Conservation (phyloP, 1,140 invertebrate genomes). For the Aphidius ervi region DNA sequence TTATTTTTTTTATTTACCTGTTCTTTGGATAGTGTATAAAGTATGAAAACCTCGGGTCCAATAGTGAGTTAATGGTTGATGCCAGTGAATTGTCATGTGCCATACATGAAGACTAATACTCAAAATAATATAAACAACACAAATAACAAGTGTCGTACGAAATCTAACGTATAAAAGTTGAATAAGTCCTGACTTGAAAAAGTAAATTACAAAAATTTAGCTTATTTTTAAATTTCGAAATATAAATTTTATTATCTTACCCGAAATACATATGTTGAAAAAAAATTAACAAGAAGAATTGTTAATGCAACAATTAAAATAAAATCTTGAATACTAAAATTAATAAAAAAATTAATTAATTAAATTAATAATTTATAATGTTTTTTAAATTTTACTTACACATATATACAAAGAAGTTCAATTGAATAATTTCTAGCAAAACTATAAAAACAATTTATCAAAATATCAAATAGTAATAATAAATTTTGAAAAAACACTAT, state of each 20-base stretch:
- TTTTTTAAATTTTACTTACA: constrained; percentile 35
- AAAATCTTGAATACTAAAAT: constrained; percentile 64
- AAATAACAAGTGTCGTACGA: constrained; percentile 56
- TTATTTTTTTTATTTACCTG: constrained; percentile 46
- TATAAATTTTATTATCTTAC: constrained; percentile 45
- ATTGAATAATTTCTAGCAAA: constrained; percentile 40
- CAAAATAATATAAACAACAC: constrained; percentile 56
- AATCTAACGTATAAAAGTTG: constrained; percentile 64
- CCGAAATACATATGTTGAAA: constrained; percentile 71
- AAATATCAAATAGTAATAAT: constrained; percentile 45
- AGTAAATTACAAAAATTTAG: constrained; percentile 21
- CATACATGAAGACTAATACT: constrained; percentile 59
- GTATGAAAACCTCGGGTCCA: constrained; percentile 58
- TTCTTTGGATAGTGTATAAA: constrained; percentile 59
- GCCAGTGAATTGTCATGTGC: constrained; percentile 58
- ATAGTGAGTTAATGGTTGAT: constrained; percentile 47
- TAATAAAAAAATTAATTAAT: constrained; percentile 17
- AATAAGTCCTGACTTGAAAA: constrained; percentile 61
- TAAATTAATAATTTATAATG: not conserved
- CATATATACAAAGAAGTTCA: constrained; percentile 45
- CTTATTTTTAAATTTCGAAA: constrained; percentile 5
- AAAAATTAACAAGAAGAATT: constrained; percentile 62
- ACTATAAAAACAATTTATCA: constrained; percentile 45
- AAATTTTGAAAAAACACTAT: constrained; percentile 43
- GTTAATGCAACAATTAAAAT: constrained; percentile 63